Evolutionary conservation across 2,113 vertebrate species (phyloP).

Genomic region (Nesoenas mayeri): DNA sequence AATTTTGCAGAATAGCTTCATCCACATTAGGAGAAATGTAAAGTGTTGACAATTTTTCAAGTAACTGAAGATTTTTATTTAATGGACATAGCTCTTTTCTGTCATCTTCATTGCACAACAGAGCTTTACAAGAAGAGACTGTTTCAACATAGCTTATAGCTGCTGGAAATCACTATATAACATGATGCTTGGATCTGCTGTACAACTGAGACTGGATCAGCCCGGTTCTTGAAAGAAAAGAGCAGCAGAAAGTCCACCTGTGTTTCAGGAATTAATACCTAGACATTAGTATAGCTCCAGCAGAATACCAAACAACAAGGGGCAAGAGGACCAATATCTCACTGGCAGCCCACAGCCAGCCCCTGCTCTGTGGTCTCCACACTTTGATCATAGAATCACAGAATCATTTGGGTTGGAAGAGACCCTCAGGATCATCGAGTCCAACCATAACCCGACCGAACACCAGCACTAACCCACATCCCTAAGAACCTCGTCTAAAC

Average conservation of each 20-base stretch:
- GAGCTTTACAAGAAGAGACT: background rate
- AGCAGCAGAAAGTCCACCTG: rapidly evolving
- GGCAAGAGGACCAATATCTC: background rate
- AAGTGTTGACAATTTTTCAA: background rate
- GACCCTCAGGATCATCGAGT: no score
- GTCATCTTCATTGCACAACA: background rate
- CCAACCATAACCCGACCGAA: no score
- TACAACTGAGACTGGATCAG: background rate
- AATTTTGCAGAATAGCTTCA: background rate
- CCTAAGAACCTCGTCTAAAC: no score
- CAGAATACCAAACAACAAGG: background rate
- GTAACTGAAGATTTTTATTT: background rate
- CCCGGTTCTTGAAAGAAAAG: background rate
- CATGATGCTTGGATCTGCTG: background rate
- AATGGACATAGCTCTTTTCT: background rate
- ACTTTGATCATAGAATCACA: no score
- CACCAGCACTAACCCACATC: no score
- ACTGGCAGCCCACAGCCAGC: background rate
- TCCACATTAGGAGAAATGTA: background rate
- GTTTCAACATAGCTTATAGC: background rate
- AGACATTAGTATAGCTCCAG: background rate
- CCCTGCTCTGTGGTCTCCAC: background rate
- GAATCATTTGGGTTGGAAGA: no score
- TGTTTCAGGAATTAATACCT: background rate
- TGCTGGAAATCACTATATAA: background rate